These are phyloP conservation scores for Gobio gobio DNA, from an alignment of 2,113 vertebrate species.

Conservation along the genomic window DNA sequence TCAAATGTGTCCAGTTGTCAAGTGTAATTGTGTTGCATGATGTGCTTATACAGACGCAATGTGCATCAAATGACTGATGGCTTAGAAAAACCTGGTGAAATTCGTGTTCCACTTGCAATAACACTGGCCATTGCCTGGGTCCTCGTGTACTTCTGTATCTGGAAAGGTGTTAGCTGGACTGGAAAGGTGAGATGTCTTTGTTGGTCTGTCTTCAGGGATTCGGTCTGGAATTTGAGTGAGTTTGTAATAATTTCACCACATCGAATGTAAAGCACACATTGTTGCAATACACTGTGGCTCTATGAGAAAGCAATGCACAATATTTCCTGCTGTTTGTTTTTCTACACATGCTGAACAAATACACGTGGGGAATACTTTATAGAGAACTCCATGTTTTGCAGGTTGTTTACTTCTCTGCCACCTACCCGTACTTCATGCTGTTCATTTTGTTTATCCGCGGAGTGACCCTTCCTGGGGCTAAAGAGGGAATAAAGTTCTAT, in stretches of 20 bases:
- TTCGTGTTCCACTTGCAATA: constrained; percentile 91
- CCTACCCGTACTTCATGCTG: constrained; percentile 97
- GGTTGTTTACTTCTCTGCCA: constrained; percentile 99
- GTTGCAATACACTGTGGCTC: neutral
- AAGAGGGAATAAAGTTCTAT: constrained; percentile 94
- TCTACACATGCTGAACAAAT: neutral
- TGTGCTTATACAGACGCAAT: constrained; percentile 84
- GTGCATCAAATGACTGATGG: constrained; percentile 97
- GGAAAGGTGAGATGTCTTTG: constrained; percentile 87
- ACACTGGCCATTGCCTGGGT: constrained; percentile 97
- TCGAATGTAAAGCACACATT: neutral
- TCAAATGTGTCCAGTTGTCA: constrained; percentile 27
- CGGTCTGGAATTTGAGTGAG: neutral
- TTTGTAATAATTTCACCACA: neutral
- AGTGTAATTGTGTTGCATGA: constrained; percentile 57
- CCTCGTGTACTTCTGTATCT: constrained; percentile 98
- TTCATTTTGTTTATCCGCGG: constrained; percentile 97
- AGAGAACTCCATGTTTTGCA: constrained; percentile 60
- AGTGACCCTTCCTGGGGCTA: constrained; percentile 94
- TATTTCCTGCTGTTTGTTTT: neutral
- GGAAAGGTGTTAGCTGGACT: constrained; percentile 99
- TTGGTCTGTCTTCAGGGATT: constrained; percentile 20
- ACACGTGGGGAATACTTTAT: constrained; percentile 19
- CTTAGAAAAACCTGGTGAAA: constrained; percentile 94
- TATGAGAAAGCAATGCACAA: neutral